These are phyloP conservation scores for Percopsis transmontana DNA, from an alignment of 2,113 vertebrate genomes.

Conservation along the genomic window DNA sequence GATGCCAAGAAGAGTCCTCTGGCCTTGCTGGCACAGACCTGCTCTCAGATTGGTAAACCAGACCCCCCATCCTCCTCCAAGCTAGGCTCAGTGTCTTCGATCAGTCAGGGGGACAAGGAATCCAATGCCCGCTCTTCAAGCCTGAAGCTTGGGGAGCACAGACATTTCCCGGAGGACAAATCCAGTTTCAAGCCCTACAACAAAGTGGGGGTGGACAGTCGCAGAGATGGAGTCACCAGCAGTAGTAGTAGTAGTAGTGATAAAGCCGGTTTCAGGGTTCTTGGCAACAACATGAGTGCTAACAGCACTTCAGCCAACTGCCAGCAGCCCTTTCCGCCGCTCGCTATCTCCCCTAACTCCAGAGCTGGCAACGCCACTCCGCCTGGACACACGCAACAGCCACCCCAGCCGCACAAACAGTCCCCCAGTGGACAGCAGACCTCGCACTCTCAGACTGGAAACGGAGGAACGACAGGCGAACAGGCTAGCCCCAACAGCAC, in stretches of 20 bases:
- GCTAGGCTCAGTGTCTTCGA: slow-evolving; percentile 79
- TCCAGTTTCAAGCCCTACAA: slow-evolving; percentile 96
- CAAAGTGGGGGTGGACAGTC: slow-evolving; percentile 80
- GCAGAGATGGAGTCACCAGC: slow-evolving; percentile 79
- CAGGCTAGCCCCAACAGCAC: slow-evolving; percentile 57
- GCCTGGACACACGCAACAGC: slow-evolving; percentile 71
- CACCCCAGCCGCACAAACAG: slow-evolving; percentile 62
- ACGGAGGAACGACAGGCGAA: slow-evolving; percentile 50
- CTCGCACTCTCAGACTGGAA: slow-evolving; percentile 64
- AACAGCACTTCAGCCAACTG: slow-evolving; percentile 56
- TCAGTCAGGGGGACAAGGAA: slow-evolving; percentile 87
- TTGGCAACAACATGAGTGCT: slow-evolving; percentile 64
- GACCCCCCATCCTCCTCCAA: slow-evolving; percentile 92
- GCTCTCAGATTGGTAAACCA: slow-evolving; percentile 94
- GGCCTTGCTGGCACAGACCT: slow-evolving; percentile 93
- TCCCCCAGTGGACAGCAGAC: slow-evolving; percentile 55
- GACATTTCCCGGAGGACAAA: slow-evolving; percentile 84
- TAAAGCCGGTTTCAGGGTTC: slow-evolving; percentile 89
- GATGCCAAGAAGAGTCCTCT: slow-evolving; percentile 96
- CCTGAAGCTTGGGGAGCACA: slow-evolving; percentile 76
- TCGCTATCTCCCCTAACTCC: slow-evolving; percentile 72
- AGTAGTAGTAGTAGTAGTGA: slow-evolving; percentile 65
- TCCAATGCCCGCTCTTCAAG: slow-evolving; percentile 67
- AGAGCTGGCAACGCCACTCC: slow-evolving; percentile 81
- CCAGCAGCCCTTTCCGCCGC: slow-evolving; percentile 83